These are phyloP conservation scores for Eupeodes luniger DNA, from an alignment of 2,888 invertebrate species.

Conservation along the genomic window DNA sequence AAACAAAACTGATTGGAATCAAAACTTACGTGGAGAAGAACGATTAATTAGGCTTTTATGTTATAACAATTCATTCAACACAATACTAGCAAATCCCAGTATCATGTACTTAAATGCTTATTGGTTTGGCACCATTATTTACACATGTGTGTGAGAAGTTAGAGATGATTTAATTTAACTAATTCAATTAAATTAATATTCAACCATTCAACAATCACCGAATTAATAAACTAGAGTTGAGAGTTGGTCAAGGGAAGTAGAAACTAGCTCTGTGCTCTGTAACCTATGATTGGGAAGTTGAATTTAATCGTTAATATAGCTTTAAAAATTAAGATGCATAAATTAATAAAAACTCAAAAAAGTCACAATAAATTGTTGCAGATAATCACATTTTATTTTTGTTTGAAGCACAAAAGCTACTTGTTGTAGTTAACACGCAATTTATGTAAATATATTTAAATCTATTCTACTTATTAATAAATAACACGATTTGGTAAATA, in stretches of 20 bases:
- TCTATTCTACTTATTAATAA: slow-evolving; percentile 18
- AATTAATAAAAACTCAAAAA: slow-evolving; percentile 18
- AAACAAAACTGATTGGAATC: no score
- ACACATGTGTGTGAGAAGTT: no score
- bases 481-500: slow-evolving; percentile 29
- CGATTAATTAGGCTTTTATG: no score
- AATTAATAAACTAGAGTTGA: background rate
- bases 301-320: background rate
- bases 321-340: slow-evolving; percentile 11
- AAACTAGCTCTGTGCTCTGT: background rate
- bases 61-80: no score
- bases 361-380: slow-evolving; percentile 14
- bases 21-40: no score
- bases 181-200: no score
- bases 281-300: background rate
- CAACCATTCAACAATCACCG: no score
- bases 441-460: background rate
- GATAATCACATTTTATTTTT: slow-evolving; percentile 43
- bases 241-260: slow-evolving; percentile 27
- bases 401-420: background rate
- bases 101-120: no score
- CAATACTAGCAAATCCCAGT: no score
- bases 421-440: background rate
- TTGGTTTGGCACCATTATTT: no score
- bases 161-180: no score